phyloP scores from a whole-genome alignment of 1,140 invertebrate genomes.

The Aphidius gifuensis region DNA sequence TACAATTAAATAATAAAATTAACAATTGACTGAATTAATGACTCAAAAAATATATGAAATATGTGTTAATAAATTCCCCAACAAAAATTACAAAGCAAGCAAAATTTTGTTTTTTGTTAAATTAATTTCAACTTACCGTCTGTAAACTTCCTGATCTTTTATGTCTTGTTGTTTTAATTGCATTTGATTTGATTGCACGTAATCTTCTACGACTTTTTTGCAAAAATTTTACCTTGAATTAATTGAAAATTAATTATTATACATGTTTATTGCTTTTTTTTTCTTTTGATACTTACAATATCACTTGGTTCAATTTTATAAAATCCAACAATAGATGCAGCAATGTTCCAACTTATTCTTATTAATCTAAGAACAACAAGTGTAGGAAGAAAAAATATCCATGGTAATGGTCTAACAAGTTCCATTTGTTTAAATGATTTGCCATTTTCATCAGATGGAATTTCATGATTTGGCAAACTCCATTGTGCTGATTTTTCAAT shows the following conservation, averaged over 20 bases:
- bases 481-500: slow-evolving; percentile 60
- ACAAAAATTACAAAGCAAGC: too few relatives aligned
- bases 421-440: slow-evolving; percentile 43
- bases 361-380: slow-evolving; percentile 52
- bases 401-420: slow-evolving; percentile 58
- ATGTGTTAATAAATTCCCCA: too few relatives aligned
- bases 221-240: slow-evolving; percentile 49
- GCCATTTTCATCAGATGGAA: slow-evolving; percentile 45
- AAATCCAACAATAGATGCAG: slow-evolving; percentile 50
- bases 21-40: too few relatives aligned
- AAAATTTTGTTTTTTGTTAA: too few relatives aligned
- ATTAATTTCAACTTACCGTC: not conserved
- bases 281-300: slow-evolving; percentile 47
- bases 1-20: too few relatives aligned
- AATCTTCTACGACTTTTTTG: slow-evolving; percentile 55
- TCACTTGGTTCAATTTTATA: slow-evolving; percentile 52
- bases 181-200: slow-evolving; percentile 53
- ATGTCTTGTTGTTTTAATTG: slow-evolving; percentile 46
- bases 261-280: slow-evolving; percentile 7
- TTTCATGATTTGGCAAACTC: slow-evolving; percentile 52
- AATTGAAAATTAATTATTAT: slow-evolving; percentile 10
- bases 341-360: slow-evolving; percentile 50
- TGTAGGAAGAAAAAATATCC: slow-evolving; percentile 58
- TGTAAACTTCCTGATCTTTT: slow-evolving; percentile 17
- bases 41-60: too few relatives aligned